A percentile compares a stretch with the other conserved stretches of the same genome.
Conservation (phyloP, 2,113 vertebrate genomes). For the Platichthys stellatus region DNA sequence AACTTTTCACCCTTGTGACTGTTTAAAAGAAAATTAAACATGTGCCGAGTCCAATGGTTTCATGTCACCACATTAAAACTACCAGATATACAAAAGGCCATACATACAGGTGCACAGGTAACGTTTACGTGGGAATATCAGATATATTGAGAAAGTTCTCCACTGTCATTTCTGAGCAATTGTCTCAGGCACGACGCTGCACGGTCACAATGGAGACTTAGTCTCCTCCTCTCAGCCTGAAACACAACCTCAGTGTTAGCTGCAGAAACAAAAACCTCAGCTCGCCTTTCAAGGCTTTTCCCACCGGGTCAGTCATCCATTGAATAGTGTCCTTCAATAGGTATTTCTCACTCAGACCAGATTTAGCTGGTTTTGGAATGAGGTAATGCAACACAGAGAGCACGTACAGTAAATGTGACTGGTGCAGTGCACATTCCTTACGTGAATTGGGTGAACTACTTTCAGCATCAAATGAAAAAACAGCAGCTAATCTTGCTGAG, state of each 20-base stretch:
- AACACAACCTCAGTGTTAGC: conserved; percentile 51
- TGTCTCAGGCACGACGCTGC: conserved; percentile 3
- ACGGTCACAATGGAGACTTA: conserved; percentile 20
- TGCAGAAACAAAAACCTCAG: conserved; percentile 30
- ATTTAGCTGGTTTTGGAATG: conserved; percentile 50
- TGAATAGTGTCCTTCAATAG: conserved; percentile 39
- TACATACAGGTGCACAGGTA: background rate
- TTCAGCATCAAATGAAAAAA: background rate
- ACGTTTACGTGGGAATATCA: background rate
- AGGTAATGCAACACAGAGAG: conserved; percentile 43
- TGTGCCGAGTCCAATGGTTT: conserved; percentile 3
- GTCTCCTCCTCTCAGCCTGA: conserved; percentile 49
- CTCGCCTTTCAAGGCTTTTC: conserved; percentile 41
- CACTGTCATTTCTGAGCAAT: no score
- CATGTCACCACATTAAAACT: background rate
- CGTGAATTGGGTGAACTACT: background rate
- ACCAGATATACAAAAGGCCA: background rate
- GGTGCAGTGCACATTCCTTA: background rate
- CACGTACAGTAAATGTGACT: background rate
- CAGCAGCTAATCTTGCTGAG: background rate
- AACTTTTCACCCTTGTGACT: conserved; percentile 2
- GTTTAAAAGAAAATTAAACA: background rate
- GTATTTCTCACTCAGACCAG: conserved; percentile 42
- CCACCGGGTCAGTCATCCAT: conserved; percentile 7
- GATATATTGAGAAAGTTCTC: conserved; percentile 13